phyloP scores from a whole-genome alignment of 2,888 invertebrate genomes.

The Apocheima hispidaria region DNA sequence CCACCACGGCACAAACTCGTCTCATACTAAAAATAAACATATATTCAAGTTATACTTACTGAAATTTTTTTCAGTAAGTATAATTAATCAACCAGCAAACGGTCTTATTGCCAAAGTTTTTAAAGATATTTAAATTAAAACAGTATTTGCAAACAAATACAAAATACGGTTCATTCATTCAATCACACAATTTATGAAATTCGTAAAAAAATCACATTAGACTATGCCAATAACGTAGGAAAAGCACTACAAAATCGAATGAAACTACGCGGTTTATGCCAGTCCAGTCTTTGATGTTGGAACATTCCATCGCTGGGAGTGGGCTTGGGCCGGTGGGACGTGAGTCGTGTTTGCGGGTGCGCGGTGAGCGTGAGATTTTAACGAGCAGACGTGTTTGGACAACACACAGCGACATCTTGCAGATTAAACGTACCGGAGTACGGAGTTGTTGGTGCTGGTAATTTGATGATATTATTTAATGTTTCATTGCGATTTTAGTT shows the following conservation, averaged over 20 bases:
- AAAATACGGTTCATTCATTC: too few species aligned
- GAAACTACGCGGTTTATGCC: not conserved
- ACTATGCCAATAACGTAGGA: not conserved
- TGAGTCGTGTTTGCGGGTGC: slow-evolving; percentile 43
- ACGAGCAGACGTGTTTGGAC: slow-evolving; percentile 65
- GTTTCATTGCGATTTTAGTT: not conserved
- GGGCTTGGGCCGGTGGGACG: slow-evolving; percentile 34
- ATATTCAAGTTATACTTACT: too few species aligned
- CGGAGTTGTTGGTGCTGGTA: slow-evolving; percentile 32
- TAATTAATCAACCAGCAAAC: too few species aligned
- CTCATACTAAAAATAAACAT: too few species aligned
- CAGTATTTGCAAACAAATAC: not conserved
- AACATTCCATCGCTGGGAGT: slow-evolving; percentile 25
- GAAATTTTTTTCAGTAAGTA: too few species aligned
- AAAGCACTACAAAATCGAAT: not conserved
- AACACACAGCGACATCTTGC: slow-evolving; percentile 63
- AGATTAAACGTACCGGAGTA: slow-evolving; percentile 58
- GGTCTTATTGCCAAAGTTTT: not conserved
- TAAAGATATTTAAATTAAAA: not conserved
- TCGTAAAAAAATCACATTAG: not conserved
- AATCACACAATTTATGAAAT: too few species aligned
- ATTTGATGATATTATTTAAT: slow-evolving; percentile 9
- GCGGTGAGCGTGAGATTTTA: slow-evolving; percentile 68
- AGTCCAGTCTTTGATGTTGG: slow-evolving; percentile 9
- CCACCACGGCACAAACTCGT: not conserved